Conservation (phyloP, 1,140 invertebrate species). For the Lepidurus apus region DNA sequence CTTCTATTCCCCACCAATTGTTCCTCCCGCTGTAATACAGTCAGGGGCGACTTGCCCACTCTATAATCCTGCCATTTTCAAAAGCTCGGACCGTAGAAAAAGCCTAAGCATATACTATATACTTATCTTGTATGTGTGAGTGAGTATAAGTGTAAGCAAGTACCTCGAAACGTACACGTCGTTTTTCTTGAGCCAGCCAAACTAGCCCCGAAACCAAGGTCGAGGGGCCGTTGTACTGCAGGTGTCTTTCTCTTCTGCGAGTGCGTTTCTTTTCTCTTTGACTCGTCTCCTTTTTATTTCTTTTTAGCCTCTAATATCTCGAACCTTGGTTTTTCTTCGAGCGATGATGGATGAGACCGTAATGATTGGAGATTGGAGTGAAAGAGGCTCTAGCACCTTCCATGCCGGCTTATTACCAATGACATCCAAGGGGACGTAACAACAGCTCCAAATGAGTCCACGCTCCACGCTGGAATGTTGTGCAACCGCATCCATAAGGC, state of each 20-base stretch:
- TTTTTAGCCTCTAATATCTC: background rate
- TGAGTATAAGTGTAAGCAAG: background rate
- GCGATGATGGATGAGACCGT: conserved; percentile 1
- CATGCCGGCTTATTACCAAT: background rate
- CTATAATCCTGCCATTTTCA: background rate
- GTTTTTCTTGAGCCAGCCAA: conserved; percentile 6
- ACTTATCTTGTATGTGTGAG: background rate
- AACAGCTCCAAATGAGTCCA: background rate
- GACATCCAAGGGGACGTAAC: background rate
- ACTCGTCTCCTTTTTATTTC: background rate
- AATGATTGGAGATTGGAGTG: background rate
- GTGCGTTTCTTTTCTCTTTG: background rate
- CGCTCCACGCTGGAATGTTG: background rate
- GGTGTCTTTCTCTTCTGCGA: background rate
- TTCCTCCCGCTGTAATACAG: background rate
- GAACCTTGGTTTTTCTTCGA: background rate
- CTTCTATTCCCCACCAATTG: background rate
- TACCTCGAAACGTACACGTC: background rate
- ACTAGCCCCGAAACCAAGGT: background rate
- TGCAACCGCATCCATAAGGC: background rate
- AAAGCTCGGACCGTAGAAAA: background rate
- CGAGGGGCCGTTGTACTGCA: conserved; percentile 12
- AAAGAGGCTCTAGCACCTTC: background rate
- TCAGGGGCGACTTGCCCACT: background rate
- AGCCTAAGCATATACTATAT: background rate